These are phyloP conservation scores for Zosterops hypoxanthus DNA, from an alignment of 2,113 vertebrate genomes.

Conservation along the genomic window DNA sequence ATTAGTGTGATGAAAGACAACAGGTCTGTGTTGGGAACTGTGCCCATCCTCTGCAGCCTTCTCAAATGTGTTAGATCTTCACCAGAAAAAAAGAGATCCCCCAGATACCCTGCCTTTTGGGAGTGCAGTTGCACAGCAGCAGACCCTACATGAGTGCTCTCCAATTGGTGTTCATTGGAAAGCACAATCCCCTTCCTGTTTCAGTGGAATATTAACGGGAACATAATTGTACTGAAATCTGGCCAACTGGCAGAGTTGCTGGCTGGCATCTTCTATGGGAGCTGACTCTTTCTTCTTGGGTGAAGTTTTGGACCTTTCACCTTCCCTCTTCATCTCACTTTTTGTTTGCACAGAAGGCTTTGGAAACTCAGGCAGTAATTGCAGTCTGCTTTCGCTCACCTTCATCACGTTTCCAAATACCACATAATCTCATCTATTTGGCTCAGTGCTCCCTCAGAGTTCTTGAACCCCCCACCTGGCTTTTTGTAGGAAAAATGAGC, in stretches of 20 bases:
- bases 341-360: background rate
- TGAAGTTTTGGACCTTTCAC: background rate
- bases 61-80: background rate
- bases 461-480: constrained; percentile 21
- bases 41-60: background rate
- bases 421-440: constrained; percentile 4
- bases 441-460: constrained; percentile 3
- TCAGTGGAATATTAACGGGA: background rate
- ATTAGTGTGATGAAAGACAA: background rate
- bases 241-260: background rate
- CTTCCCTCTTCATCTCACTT: background rate
- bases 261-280: background rate
- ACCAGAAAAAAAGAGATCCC: background rate
- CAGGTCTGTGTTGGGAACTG: background rate
- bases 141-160: background rate
- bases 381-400: constrained; percentile 1
- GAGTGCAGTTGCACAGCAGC: background rate
- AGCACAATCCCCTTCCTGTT: background rate
- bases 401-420: constrained; percentile 37
- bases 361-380: constrained; percentile 5
- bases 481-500: background rate
- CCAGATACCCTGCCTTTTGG: background rate
- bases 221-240: background rate
- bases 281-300: background rate
- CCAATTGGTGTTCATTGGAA: background rate